phyloP scores from a whole-genome alignment of 2,113 vertebrate species.

The Alethe castanea region DNA sequence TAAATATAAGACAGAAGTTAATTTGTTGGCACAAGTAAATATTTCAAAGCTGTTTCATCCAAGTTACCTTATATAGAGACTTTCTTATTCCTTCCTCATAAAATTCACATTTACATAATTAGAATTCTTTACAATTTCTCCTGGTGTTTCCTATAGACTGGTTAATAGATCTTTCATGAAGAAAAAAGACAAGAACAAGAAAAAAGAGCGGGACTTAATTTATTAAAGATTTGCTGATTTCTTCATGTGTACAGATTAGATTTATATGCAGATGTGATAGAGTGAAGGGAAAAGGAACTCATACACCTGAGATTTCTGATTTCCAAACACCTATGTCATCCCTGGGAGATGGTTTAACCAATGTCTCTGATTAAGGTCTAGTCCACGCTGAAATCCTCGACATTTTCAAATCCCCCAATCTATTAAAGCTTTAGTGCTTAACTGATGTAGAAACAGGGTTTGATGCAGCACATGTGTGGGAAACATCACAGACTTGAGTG shows the following conservation, averaged over 20 bases:
- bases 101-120: constrained; percentile 53
- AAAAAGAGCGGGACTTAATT: background rate
- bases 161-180: background rate
- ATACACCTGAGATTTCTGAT: background rate
- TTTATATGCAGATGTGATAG: background rate
- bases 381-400: background rate
- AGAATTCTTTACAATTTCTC: background rate
- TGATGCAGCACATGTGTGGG: background rate
- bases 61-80: background rate
- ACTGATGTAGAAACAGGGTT: background rate
- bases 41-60: constrained; percentile 53
- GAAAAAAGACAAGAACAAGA: background rate
- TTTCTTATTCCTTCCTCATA: background rate
- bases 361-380: background rate
- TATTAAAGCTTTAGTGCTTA: background rate
- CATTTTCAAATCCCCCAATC: background rate
- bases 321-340: background rate
- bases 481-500: background rate
- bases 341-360: background rate
- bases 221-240: background rate
- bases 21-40: constrained; percentile 66
- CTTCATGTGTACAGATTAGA: background rate
- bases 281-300: background rate
- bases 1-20: constrained; percentile 60
- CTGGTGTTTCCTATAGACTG: constrained; percentile 11